A percentile compares a stretch with the other conserved stretches of the same genome.
These are phyloP conservation scores for Neoaliturus tenellus DNA, from an alignment of 2,888 invertebrate species.

Conservation along the genomic window DNA sequence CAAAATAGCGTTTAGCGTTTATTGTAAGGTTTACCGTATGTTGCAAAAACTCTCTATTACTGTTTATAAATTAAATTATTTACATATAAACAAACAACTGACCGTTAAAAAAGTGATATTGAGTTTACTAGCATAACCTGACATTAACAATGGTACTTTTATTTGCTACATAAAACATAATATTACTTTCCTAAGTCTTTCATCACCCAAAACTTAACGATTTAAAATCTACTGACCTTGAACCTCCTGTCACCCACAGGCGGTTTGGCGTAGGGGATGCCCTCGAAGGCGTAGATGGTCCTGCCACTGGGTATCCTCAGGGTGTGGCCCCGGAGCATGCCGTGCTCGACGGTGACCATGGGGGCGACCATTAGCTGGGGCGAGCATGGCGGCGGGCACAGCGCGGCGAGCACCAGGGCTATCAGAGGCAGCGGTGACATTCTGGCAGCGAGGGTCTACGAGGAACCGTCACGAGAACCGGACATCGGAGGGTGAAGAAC, in stretches of 20 bases:
- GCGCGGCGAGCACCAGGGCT: not conserved
- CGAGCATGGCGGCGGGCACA: not conserved
- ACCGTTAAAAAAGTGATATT: too few relatives aligned
- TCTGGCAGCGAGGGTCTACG: not conserved
- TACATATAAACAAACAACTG: too few relatives aligned
- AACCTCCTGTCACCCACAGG: constrained; percentile 65
- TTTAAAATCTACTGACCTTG: constrained; percentile 65
- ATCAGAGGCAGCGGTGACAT: not conserved
- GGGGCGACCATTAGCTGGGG: constrained; percentile 10
- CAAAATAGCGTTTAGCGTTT: too few relatives aligned
- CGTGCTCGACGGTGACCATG: constrained; percentile 47
- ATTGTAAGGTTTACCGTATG: too few relatives aligned
- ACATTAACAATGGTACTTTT: too few relatives aligned
- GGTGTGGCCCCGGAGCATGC: constrained; percentile 39
- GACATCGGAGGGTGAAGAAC: not conserved
- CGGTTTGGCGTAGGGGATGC: constrained; percentile 66
- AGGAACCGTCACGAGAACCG: not conserved
- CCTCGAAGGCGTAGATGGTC: constrained; percentile 62
- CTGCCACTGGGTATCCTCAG: constrained; percentile 58
- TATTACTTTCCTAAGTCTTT: too few relatives aligned
- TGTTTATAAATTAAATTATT: too few relatives aligned
- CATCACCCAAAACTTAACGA: too few relatives aligned
- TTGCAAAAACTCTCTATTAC: too few relatives aligned
- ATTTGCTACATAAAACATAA: too few relatives aligned
- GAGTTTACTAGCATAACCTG: too few relatives aligned